Conservation (phyloP, 1,140 invertebrate species). For the Limonius californicus region DNA sequence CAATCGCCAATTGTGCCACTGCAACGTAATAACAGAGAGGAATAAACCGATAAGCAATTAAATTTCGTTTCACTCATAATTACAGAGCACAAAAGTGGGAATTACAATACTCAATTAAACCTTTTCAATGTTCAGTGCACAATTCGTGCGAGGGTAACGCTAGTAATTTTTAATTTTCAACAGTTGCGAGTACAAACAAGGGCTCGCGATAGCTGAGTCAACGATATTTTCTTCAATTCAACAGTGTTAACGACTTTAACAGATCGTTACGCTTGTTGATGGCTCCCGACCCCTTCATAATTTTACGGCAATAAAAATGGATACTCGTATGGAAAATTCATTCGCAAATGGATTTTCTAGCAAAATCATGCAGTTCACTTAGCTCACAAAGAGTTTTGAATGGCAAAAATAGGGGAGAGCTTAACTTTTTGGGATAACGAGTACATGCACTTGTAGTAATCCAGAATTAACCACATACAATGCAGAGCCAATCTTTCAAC, state of each 20-base stretch:
- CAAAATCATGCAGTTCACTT: too few species aligned
- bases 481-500: too few species aligned
- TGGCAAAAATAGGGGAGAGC: too few species aligned
- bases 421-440: too few species aligned
- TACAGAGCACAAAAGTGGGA: not conserved
- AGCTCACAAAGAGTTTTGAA: too few species aligned
- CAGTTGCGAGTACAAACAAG: not conserved
- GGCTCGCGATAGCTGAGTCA: not conserved
- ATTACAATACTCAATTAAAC: constrained; percentile 9
- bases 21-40: too few species aligned
- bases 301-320: not conserved
- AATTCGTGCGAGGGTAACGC: not conserved
- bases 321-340: not conserved
- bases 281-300: not conserved
- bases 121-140: constrained; percentile 4
- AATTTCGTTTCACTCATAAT: constrained; percentile 1
- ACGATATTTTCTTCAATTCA: constrained; percentile 8
- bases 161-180: not conserved
- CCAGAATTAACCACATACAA: too few species aligned
- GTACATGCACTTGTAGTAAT: too few species aligned
- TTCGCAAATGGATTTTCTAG: too few species aligned
- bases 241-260: not conserved
- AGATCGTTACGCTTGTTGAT: not conserved
- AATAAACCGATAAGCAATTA: too few species aligned
- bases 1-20: too few species aligned